Evolutionary conservation across 2,797 vertebrate genomes (phyloP).

Genomic region (Lagodon rhomboides): DNA sequence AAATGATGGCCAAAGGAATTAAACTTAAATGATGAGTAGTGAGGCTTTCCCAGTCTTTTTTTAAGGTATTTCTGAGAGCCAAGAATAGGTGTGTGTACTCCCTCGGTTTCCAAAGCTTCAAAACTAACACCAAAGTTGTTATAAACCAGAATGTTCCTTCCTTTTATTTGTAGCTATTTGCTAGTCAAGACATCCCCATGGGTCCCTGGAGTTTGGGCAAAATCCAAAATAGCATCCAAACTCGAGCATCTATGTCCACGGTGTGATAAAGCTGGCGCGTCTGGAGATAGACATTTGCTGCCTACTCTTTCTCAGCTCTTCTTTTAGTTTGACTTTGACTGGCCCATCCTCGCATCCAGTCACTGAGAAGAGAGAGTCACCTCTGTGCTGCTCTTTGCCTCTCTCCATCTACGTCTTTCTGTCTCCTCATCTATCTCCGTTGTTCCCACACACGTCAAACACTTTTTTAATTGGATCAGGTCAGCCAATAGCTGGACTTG

Average conservation of each 20-base stretch:
- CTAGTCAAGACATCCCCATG: neutral
- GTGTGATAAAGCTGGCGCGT: neutral
- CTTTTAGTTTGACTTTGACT: slow-evolving; percentile 62
- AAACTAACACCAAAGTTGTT: neutral
- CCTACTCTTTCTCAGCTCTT: slow-evolving; percentile 21
- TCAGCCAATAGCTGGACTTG: slow-evolving; percentile 73
- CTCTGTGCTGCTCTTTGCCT: slow-evolving; percentile 45
- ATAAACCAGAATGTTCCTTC: neutral
- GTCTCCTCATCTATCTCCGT: slow-evolving; percentile 58
- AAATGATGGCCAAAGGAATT: neutral
- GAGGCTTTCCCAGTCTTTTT: neutral
- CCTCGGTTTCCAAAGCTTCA: neutral
- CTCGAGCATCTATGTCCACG: slow-evolving; percentile 10
- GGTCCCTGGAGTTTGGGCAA: slow-evolving; percentile 21
- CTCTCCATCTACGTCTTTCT: slow-evolving; percentile 33
- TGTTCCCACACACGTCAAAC: slow-evolving; percentile 68
- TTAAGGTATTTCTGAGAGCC: neutral
- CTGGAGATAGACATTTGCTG: slow-evolving; percentile 26
- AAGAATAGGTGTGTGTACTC: neutral
- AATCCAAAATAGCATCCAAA: slow-evolving; percentile 46
- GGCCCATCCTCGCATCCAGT: slow-evolving; percentile 21
- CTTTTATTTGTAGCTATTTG: neutral
- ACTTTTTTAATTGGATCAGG: slow-evolving; percentile 76
- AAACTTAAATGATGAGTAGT: neutral
- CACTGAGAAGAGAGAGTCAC: slow-evolving; percentile 31